These are phyloP conservation scores for Agrypnus murinus DNA, from an alignment of 2,888 invertebrate species.

Conservation along the genomic window DNA sequence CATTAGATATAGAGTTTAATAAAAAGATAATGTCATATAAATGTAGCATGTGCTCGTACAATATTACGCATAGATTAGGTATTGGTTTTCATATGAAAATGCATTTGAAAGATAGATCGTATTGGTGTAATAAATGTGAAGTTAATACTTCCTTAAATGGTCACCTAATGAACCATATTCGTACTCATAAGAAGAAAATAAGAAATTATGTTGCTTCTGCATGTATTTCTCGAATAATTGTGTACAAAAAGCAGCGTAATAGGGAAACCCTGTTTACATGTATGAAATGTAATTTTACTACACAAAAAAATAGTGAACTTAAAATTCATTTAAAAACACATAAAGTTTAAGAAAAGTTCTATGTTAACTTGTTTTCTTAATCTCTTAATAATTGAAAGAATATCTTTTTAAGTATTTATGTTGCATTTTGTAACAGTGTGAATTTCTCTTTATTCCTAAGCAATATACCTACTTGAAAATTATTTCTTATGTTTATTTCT, in stretches of 20 bases:
- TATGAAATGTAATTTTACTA: background rate
- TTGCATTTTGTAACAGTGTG: no score
- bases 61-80: background rate
- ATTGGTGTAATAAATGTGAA: background rate
- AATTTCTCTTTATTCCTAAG: no score
- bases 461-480: no score
- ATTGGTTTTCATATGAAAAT: background rate
- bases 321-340: background rate
- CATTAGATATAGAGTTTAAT: background rate
- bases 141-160: background rate
- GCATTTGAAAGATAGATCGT: background rate
- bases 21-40: background rate
- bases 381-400: no score
- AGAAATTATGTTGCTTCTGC: background rate
- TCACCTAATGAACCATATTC: background rate
- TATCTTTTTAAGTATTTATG: no score
- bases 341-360: no score
- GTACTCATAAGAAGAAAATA: background rate
- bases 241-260: background rate
- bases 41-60: background rate
- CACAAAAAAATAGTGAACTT: background rate
- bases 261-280: background rate
- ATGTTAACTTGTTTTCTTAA: no score
- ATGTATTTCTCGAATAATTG: background rate
- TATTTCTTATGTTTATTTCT: no score